Conservation (phyloP, 2,113 vertebrate genomes). For the Mustela nigripes region DNA sequence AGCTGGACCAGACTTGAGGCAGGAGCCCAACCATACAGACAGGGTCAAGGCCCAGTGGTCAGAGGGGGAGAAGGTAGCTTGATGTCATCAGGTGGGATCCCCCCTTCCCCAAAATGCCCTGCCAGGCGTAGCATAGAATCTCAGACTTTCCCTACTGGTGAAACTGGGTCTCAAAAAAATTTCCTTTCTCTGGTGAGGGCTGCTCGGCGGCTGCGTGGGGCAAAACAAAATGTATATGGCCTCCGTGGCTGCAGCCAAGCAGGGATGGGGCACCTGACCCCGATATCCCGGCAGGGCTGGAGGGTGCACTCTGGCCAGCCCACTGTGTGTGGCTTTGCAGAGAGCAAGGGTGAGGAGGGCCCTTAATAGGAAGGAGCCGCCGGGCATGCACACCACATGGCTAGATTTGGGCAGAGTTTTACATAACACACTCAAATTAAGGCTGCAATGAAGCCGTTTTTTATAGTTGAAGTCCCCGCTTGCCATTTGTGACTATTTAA, state of each 20-base stretch:
- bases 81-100: neutral
- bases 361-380: neutral
- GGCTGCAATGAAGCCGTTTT: neutral
- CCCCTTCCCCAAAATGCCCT: neutral
- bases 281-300: neutral
- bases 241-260: neutral
- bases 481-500: slow-evolving; percentile 78
- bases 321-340: neutral
- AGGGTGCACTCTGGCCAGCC: fast-evolving
- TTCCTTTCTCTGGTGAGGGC: neutral
- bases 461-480: slow-evolving; percentile 71
- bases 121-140: neutral
- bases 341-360: neutral
- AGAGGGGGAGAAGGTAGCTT: neutral
- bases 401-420: neutral
- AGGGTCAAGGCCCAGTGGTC: neutral
- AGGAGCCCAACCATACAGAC: neutral
- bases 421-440: neutral
- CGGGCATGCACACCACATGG: neutral
- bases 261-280: fast-evolving
- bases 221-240: neutral
- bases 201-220: neutral
- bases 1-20: neutral
- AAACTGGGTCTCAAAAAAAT: neutral
- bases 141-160: neutral